Conservation (phyloP, 2,113 vertebrate species). For the Melierax canorus region DNA sequence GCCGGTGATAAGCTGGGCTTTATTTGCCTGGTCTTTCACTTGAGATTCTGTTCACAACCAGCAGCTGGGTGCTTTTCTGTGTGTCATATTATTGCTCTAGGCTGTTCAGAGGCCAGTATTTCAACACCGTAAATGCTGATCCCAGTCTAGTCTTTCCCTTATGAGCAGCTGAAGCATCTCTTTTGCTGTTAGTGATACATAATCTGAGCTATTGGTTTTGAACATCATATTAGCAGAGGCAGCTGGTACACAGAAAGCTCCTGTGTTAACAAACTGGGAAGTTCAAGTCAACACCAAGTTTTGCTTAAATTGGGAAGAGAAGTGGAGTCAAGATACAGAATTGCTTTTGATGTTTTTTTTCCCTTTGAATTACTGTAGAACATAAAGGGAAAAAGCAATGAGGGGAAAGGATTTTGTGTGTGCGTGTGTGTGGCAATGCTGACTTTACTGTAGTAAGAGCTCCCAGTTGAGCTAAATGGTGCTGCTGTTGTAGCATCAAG, state of each 20-base stretch:
- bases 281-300: neutral
- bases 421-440: neutral
- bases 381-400: neutral
- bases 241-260: neutral
- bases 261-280: neutral
- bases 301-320: neutral
- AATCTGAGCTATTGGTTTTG: slow-evolving; percentile 8
- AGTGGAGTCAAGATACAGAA: neutral
- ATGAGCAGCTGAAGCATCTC: slow-evolving; percentile 1
- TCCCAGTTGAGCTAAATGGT: neutral
- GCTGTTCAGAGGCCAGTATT: slow-evolving; percentile 32
- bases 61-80: neutral
- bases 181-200: slow-evolving; percentile 18
- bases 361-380: neutral
- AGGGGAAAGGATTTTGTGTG: neutral
- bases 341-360: neutral
- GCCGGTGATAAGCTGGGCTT: neutral
- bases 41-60: slow-evolving; percentile 10
- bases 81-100: neutral
- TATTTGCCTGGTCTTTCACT: slow-evolving; percentile 7
- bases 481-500: neutral
- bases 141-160: neutral
- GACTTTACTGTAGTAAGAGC: neutral
- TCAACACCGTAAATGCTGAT: neutral
- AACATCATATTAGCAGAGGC: slow-evolving; percentile 3